Conservation (phyloP, 1,140 invertebrate genomes). For the Leptopilina boulardi region DNA sequence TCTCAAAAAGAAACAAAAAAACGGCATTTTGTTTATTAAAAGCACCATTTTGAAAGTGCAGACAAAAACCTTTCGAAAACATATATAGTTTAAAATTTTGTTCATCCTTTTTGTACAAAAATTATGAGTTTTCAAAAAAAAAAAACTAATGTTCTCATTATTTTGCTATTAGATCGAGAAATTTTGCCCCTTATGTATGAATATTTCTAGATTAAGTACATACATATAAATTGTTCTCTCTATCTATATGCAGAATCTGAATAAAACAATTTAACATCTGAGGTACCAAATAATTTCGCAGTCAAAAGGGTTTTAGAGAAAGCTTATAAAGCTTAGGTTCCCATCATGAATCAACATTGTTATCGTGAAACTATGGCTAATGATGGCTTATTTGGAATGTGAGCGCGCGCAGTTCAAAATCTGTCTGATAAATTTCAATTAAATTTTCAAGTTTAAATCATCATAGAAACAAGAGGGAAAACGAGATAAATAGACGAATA, state of each 20-base stretch:
- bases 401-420: neutral
- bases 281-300: slow-evolving; percentile 15
- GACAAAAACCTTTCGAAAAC: too few relatives aligned
- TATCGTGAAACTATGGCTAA: neutral
- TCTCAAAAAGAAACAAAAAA: too few relatives aligned
- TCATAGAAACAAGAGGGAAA: neutral
- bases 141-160: too few relatives aligned
- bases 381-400: neutral
- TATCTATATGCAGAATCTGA: neutral
- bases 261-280: slow-evolving; percentile 15
- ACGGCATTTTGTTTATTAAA: too few relatives aligned
- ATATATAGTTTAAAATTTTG: too few relatives aligned
- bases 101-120: too few relatives aligned
- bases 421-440: neutral
- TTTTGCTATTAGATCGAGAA: too few relatives aligned
- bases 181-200: too few relatives aligned
- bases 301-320: neutral
- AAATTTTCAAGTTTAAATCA: slow-evolving; percentile 5
- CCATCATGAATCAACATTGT: neutral
- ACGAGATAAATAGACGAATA: neutral
- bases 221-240: neutral
- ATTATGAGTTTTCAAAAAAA: too few relatives aligned
- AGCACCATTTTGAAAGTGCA: too few relatives aligned
- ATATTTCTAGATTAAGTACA: neutral
- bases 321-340: slow-evolving; percentile 14